Evolutionary conservation across 2,113 vertebrate species (phyloP).

Genomic region (Okapia johnstoni): DNA sequence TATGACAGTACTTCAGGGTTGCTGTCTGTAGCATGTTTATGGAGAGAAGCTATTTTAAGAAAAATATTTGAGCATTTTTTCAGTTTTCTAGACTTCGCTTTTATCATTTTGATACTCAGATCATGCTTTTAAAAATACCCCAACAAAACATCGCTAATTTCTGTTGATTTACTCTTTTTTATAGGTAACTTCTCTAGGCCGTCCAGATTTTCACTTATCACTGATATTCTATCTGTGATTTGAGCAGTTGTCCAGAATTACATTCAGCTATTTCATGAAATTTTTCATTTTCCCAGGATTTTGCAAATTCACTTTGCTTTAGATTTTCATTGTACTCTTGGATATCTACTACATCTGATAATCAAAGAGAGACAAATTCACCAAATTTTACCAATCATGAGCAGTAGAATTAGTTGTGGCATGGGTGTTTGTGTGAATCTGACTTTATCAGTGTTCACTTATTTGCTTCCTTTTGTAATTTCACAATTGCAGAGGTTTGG

Average conservation of each 20-base stretch:
- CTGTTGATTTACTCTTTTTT: not conserved
- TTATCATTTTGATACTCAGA: not conserved
- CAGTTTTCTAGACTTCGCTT: not conserved
- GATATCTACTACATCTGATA: not conserved
- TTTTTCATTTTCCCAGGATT: not conserved
- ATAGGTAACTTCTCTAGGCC: not conserved
- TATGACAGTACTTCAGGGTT: not conserved
- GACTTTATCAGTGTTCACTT: not conserved
- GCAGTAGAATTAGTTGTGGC: not conserved
- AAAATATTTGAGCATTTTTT: not conserved
- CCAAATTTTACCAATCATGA: not conserved
- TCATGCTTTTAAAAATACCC: not conserved
- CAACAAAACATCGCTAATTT: not conserved
- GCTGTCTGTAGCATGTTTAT: not conserved
- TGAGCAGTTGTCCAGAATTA: not conserved
- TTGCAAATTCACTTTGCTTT: not conserved
- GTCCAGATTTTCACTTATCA: not conserved
- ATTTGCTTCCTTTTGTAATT: not conserved
- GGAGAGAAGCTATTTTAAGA: not conserved
- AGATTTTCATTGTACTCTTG: not conserved
- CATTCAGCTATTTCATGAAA: not conserved
- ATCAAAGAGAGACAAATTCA: not conserved
- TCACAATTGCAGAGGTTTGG: not conserved
- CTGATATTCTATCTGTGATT: not conserved
- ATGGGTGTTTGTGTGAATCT: not conserved